Evolutionary conservation across 2,797 vertebrate genomes (phyloP).

Genomic region (Apogon talboti): DNA sequence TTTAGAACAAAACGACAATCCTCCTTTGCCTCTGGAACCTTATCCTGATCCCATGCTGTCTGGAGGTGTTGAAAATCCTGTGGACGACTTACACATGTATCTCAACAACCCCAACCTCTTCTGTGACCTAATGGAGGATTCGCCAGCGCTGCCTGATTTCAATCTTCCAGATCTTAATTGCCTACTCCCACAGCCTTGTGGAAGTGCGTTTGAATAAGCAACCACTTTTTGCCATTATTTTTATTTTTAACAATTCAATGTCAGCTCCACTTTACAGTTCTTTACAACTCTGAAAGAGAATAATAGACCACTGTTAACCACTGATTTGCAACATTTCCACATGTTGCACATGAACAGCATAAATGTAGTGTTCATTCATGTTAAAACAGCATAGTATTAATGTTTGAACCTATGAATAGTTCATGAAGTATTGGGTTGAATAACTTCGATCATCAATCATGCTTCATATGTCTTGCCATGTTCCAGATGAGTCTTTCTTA

Average conservation of each 20-base stretch:
- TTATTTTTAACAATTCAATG: background rate
- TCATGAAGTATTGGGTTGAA: too few species aligned
- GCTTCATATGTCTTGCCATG: too few species aligned
- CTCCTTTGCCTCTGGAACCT: conserved; percentile 18
- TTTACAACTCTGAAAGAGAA: background rate
- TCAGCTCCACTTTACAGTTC: conserved; percentile 10
- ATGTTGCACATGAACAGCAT: too few species aligned
- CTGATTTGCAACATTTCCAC: too few species aligned
- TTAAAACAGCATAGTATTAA: too few species aligned
- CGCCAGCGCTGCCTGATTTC: conserved; percentile 2
- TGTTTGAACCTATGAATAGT: too few species aligned
- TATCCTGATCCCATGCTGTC: conserved; percentile 67
- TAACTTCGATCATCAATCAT: too few species aligned
- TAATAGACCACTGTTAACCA: too few species aligned
- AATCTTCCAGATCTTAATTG: conserved; percentile 13
- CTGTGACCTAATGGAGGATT: conserved; percentile 15
- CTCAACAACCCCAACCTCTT: conserved; percentile 32
- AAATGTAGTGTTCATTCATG: too few species aligned
- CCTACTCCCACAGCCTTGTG: conserved; percentile 42
- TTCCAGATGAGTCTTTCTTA: too few species aligned
- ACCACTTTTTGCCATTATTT: background rate
- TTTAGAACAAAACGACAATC: conserved; percentile 48
- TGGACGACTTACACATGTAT: conserved; percentile 52
- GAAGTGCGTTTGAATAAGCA: conserved; percentile 47
- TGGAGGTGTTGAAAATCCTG: background rate